Evolutionary conservation across 2,888 invertebrate genomes (phyloP).

Genomic region (Acheta domesticus): DNA sequence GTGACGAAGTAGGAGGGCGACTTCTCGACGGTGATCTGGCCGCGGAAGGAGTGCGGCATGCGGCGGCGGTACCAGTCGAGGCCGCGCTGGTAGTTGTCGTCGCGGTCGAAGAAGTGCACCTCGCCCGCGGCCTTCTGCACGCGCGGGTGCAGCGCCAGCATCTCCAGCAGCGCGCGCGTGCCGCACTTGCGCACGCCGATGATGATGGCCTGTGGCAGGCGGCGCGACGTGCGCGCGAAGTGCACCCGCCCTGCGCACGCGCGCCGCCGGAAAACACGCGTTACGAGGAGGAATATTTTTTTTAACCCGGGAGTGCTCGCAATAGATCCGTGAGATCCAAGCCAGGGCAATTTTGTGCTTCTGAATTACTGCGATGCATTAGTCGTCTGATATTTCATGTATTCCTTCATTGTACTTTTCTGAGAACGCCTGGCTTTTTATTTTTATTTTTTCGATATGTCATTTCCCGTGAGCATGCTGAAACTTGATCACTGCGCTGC

Average conservation of each 20-base stretch:
- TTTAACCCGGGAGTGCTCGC: too few relatives aligned
- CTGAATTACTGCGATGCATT: too few relatives aligned
- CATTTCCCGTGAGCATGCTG: too few relatives aligned
- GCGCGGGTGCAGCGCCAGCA: constrained; percentile 89
- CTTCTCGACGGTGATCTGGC: constrained; percentile 94
- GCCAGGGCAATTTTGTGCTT: too few relatives aligned
- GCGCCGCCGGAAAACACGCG: not conserved
- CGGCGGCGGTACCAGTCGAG: constrained; percentile 92
- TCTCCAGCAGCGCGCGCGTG: constrained; percentile 91
- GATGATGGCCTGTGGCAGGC: constrained; percentile 55
- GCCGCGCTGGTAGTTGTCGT: constrained; percentile 87
- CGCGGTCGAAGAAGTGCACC: constrained; percentile 95
- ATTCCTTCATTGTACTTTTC: too few relatives aligned
- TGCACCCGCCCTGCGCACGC: constrained; percentile 50
- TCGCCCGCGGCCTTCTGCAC: constrained; percentile 91
- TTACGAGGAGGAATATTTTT: too few relatives aligned
- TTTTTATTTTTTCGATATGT: too few relatives aligned
- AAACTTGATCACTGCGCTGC: too few relatives aligned
- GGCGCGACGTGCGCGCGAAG: constrained; percentile 60
- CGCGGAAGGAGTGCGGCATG: constrained; percentile 89
- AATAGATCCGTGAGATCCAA: too few relatives aligned
- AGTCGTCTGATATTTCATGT: too few relatives aligned
- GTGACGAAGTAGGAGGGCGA: constrained; percentile 97
- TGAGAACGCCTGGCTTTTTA: too few relatives aligned
- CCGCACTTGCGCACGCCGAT: constrained; percentile 92